phyloP scores from a whole-genome alignment of 2,113 vertebrate genomes.

The Sinocyclocheilus grahami region DNA sequence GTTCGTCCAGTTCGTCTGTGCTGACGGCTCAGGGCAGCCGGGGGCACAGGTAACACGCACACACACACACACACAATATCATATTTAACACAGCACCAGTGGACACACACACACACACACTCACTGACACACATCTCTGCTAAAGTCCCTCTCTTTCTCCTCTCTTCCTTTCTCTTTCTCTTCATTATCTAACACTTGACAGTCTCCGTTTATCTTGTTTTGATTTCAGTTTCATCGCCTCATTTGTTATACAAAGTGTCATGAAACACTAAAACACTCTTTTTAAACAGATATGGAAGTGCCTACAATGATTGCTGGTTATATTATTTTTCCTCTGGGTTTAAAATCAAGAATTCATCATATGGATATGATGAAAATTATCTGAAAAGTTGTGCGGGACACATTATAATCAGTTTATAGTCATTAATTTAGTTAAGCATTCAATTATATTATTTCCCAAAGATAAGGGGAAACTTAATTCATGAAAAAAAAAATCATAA shows the following conservation, averaged over 20 bases:
- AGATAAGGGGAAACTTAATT: not conserved
- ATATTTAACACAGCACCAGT: slow-evolving; percentile 48
- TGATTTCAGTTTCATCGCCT: slow-evolving; percentile 34
- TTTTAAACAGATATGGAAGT: not conserved
- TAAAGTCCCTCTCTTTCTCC: not conserved
- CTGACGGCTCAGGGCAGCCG: slow-evolving; percentile 88
- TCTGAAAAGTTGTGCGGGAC: not conserved
- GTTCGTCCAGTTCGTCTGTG: slow-evolving; percentile 94
- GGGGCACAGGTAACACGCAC: slow-evolving; percentile 80
- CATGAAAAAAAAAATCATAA: not conserved
- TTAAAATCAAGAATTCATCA: not conserved
- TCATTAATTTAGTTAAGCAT: not conserved
- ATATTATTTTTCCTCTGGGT: not conserved
- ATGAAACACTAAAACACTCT: not conserved
- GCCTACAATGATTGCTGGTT: not conserved
- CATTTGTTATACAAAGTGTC: slow-evolving; percentile 27
- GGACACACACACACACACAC: slow-evolving; percentile 37
- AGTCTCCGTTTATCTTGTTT: slow-evolving; percentile 18
- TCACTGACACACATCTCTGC: slow-evolving; percentile 38
- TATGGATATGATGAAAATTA: not conserved
- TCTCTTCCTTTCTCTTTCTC: slow-evolving; percentile 7
- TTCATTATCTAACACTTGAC: slow-evolving; percentile 21
- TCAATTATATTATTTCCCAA: not conserved
- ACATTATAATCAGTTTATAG: not conserved
- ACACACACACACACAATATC: slow-evolving; percentile 3